Evolutionary conservation across 2,888 invertebrate genomes (phyloP).

Genomic region (Galeruca laticollis): DNA sequence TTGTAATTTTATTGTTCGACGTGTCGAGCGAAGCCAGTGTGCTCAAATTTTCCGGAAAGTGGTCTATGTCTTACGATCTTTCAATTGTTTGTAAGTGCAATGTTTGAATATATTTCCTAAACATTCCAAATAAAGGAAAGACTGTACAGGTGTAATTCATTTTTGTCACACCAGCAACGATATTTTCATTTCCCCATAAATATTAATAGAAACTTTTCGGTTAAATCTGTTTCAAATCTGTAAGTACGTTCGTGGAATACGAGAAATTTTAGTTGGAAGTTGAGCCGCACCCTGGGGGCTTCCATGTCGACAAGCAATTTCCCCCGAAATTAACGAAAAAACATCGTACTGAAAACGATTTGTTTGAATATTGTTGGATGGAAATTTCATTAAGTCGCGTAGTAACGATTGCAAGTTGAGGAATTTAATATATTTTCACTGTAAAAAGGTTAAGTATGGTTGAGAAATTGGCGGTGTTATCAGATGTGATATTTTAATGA

Average conservation of each 20-base stretch:
- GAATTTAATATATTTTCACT: not conserved
- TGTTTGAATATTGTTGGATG: constrained; percentile 8
- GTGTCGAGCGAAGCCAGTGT: too few relatives aligned
- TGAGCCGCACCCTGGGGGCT: constrained; percentile 8
- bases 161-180: not conserved
- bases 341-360: constrained; percentile 2
- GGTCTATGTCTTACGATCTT: too few relatives aligned
- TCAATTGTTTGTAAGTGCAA: too few relatives aligned
- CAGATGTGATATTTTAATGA: too few relatives aligned
- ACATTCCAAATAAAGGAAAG: too few relatives aligned
- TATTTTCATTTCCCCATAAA: not conserved
- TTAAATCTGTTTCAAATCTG: not conserved
- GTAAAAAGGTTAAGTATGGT: not conserved
- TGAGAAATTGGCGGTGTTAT: too few relatives aligned
- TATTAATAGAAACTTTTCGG: not conserved
- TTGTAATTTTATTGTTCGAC: too few relatives aligned
- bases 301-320: constrained; percentile 12
- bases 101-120: too few relatives aligned
- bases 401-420: not conserved
- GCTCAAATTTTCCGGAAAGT: too few relatives aligned
- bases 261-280: constrained; percentile 2
- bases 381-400: constrained; percentile 1
- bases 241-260: not conserved
- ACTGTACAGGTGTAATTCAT: not conserved
- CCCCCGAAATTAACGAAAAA: constrained; percentile 12